A percentile compares a stretch with the other conserved stretches of the same genome.
Conservation (phyloP, 2,888 invertebrate species). For the Diadromus collaris region DNA sequence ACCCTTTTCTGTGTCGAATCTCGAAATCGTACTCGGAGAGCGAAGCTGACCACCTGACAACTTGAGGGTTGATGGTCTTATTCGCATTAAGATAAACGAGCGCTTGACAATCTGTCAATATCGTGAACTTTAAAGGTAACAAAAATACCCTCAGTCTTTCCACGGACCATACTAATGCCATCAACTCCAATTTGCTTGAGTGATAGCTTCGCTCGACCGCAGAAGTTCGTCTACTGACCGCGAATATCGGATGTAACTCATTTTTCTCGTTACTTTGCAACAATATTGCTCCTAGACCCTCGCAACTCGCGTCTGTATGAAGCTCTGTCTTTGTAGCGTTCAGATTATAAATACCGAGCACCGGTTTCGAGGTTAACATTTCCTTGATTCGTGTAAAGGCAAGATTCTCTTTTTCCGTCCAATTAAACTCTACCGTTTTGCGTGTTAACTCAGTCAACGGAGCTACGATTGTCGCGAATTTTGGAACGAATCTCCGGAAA, state of each 20-base stretch:
- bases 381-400: constrained; percentile 45
- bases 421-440: constrained; percentile 32
- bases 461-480: constrained; percentile 32
- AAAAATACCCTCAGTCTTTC: constrained; percentile 44
- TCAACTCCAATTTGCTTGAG: constrained; percentile 58
- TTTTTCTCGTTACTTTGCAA: constrained; percentile 60
- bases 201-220: constrained; percentile 65
- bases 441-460: constrained; percentile 36
- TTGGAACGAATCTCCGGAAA: constrained; percentile 47
- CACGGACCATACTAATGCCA: constrained; percentile 42
- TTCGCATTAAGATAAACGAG: constrained; percentile 42
- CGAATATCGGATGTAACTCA: constrained; percentile 63
- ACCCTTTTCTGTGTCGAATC: constrained; percentile 62
- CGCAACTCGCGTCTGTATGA: constrained; percentile 42
- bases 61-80: constrained; percentile 38
- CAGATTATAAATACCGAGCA: constrained; percentile 41
- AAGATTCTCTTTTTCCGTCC: constrained; percentile 30
- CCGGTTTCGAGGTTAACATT: constrained; percentile 35
- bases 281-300: constrained; percentile 40
- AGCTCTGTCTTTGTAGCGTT: constrained; percentile 37
- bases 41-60: constrained; percentile 37
- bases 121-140: constrained; percentile 54
- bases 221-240: constrained; percentile 65
- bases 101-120: constrained; percentile 54
- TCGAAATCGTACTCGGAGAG: constrained; percentile 55